phyloP scores from a whole-genome alignment of 2,888 invertebrate species.

The Scelioninae gen. 2 region DNA sequence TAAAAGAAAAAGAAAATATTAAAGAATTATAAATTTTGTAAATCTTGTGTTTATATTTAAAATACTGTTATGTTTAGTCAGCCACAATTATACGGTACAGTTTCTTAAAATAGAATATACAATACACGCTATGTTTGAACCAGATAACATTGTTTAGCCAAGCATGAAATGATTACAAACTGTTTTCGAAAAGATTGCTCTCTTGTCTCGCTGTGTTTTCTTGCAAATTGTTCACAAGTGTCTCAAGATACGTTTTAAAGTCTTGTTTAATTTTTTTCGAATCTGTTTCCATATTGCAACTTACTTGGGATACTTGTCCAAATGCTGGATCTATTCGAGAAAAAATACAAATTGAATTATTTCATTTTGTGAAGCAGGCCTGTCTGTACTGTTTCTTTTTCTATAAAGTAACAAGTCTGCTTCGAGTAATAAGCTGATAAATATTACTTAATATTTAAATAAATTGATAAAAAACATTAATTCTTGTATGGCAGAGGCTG shows the following conservation, averaged over 20 bases:
- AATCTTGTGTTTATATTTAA: neutral
- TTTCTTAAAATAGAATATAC: constrained; percentile 1
- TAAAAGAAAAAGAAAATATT: constrained; percentile 3
- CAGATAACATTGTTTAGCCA: constrained; percentile 1
- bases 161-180: constrained; percentile 13
- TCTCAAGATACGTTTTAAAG: constrained; percentile 74
- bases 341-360: constrained; percentile 24
- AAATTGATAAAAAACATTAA: no score
- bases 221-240: constrained; percentile 66
- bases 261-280: constrained; percentile 79
- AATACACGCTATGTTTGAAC: constrained; percentile 2
- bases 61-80: neutral
- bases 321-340: constrained; percentile 78
- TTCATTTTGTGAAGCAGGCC: no score
- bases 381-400: neutral
- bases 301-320: constrained; percentile 79
- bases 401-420: no score
- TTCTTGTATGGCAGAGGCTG: no score
- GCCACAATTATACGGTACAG: neutral
- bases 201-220: constrained; percentile 66
- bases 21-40: constrained; percentile 22
- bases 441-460: no score
- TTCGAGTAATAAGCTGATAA: no score
- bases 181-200: constrained; percentile 39
- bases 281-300: constrained; percentile 78